Conservation (phyloP, 2,113 vertebrate species). For the Apodemus sylvaticus region DNA sequence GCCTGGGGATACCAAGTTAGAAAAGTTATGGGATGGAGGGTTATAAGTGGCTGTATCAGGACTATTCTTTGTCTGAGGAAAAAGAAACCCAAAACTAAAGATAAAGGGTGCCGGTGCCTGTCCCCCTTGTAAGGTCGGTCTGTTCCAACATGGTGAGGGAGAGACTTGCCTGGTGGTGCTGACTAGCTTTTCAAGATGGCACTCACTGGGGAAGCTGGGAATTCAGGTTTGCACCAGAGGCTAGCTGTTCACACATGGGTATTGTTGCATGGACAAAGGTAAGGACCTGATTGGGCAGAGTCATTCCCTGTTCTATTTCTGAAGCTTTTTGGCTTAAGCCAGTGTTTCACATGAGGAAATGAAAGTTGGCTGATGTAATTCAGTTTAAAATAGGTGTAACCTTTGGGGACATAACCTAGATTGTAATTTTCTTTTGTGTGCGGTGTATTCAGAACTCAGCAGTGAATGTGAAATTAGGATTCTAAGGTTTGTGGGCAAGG, state of each 20-base stretch:
- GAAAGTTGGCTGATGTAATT: conserved; percentile 79
- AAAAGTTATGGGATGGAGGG: not conserved
- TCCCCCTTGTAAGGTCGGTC: not conserved
- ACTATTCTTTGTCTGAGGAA: not conserved
- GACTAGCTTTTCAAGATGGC: conserved; percentile 27
- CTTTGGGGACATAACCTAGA: conserved; percentile 81
- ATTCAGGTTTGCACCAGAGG: not conserved
- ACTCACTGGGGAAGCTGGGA: not conserved
- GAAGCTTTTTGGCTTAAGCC: conserved; percentile 77
- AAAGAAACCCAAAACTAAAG: conserved; percentile 31
- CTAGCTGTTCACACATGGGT: not conserved
- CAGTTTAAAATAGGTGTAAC: conserved; percentile 80
- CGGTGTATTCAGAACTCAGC: conserved; percentile 46
- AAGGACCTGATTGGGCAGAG: conserved; percentile 61
- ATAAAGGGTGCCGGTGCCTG: not conserved
- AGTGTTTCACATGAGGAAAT: conserved; percentile 77
- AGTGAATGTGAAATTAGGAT: not conserved
- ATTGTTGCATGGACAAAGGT: conserved; percentile 6
- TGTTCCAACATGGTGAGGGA: not conserved
- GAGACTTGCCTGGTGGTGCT: not conserved
- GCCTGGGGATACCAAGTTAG: not conserved
- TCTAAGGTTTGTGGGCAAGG: not conserved
- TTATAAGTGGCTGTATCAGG: conserved; percentile 18
- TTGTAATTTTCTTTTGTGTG: conserved; percentile 68
- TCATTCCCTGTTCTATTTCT: conserved; percentile 76